Percentiles rank a stretch among this genome's conserved stretches.
These are phyloP conservation scores for Galagoides demidoff DNA, from an alignment of 2,797 vertebrate species.

Conservation along the genomic window DNA sequence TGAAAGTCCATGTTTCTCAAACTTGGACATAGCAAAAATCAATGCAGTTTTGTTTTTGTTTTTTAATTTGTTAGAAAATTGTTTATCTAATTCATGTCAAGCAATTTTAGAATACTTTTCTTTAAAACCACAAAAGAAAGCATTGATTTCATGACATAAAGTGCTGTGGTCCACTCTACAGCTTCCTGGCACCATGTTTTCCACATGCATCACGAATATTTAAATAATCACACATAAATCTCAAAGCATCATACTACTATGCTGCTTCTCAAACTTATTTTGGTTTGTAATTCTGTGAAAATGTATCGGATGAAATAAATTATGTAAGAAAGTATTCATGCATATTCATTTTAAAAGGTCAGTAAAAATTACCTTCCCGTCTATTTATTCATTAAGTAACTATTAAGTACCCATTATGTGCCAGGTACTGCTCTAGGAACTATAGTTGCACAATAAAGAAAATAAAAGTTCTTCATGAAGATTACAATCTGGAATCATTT, in stretches of 20 bases:
- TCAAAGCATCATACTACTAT: background rate
- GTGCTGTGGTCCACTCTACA: background rate
- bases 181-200: background rate
- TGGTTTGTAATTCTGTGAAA: background rate
- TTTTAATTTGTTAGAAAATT: constrained; percentile 11
- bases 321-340: background rate
- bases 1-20: constrained; percentile 43
- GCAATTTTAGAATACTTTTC: constrained; percentile 15
- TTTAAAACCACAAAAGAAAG: background rate
- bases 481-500: background rate
- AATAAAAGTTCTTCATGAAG: background rate
- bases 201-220: constrained; percentile 17
- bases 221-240: constrained; percentile 24
- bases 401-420: background rate
- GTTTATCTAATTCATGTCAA: constrained; percentile 4
- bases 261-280: background rate
- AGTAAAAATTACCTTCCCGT: constrained; percentile 1
- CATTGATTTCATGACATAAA: background rate
- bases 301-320: background rate
- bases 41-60: background rate
- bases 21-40: background rate
- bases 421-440: background rate
- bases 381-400: background rate
- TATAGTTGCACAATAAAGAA: background rate
- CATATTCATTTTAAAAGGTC: background rate